Base-by-base conservation (phyloP, 2,888 invertebrate species). In the Apodemia duryi region DNA sequence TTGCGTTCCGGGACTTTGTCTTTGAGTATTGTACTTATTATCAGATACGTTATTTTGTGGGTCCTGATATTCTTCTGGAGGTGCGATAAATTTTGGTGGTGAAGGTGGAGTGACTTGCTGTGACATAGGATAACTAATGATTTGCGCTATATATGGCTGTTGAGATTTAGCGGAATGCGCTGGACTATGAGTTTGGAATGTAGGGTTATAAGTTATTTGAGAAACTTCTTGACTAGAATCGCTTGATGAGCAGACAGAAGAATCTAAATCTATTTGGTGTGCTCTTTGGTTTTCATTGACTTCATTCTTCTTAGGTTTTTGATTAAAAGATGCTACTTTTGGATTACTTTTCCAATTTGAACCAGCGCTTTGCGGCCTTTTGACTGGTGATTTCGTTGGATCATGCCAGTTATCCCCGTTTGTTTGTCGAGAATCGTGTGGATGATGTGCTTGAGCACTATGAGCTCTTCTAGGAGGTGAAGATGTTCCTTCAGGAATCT, bases 181-280 rank as follows among this genome's bases (percentile, higher is more conserved):
- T 52, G 92, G 92, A 75, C 92, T 92, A 73, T 91, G 91, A 2
- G 87, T 90, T 79, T 92, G 92, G 89, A 92, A 92, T 88, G 92
- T 91, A 66, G 92, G 92, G 70, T 92, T 92, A 70, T 82, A 91
- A 2, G 91, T 92, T 62, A 92, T 87, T 72, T 92, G 92, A 1
- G 91, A 91, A 63, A 84, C 74, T 62, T 92, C 91, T 72, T 82
- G 86, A 68, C 78, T 80, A 68, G 73, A 65, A 62, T 70, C 71
- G 3, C 63, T 60, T 54, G 82, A 77, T 13, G 76, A 81, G 49
- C 77, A 75, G 11, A 70, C 66, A n/a, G 84, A 81, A 46, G 71
- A 65, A 35, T 75, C 75, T 32, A 70, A 51, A 61, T 86, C 84
- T 74, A 80, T 87, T 71, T 82, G 82, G 73, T 69, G 77, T 63